These are phyloP conservation scores for Colaptes auratus DNA, from an alignment of 2,113 vertebrate genomes.

Conservation along the genomic window DNA sequence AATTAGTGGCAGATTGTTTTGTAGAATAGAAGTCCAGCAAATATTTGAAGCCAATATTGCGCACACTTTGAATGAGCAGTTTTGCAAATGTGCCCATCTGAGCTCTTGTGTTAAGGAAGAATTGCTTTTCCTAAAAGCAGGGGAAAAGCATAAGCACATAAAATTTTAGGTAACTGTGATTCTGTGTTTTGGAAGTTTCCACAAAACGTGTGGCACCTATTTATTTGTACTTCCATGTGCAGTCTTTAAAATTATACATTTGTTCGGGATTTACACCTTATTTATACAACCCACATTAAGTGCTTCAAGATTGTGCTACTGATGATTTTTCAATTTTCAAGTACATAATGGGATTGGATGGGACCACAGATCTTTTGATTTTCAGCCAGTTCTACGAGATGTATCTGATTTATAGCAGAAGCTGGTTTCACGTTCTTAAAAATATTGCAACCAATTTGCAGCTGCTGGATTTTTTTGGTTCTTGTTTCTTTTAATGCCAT, in stretches of 20 bases:
- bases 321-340: constrained; percentile 15
- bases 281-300: background rate
- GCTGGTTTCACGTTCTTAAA: constrained; percentile 58
- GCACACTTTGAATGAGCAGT: background rate
- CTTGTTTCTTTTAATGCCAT: constrained; percentile 52
- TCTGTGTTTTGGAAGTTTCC: constrained; percentile 4
- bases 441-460: constrained; percentile 59
- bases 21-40: background rate
- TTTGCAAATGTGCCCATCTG: background rate
- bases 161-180: background rate
- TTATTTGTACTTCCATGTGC: constrained; percentile 16
- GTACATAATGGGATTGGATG: background rate
- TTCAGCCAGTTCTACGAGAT: constrained; percentile 36
- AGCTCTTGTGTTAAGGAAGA: background rate
- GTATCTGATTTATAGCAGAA: constrained; percentile 53
- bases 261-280: constrained; percentile 35
- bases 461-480: constrained; percentile 60
- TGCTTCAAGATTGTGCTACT: constrained; percentile 38
- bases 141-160: background rate
- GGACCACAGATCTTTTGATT: constrained; percentile 14
- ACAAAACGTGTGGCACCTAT: background rate
- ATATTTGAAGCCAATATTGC: background rate
- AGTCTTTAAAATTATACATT: constrained; percentile 18
- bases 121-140: background rate
- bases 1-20: background rate